These are phyloP conservation scores for Acestrorhynchus altus DNA, from an alignment of 2,797 vertebrate species.

Conservation along the genomic window DNA sequence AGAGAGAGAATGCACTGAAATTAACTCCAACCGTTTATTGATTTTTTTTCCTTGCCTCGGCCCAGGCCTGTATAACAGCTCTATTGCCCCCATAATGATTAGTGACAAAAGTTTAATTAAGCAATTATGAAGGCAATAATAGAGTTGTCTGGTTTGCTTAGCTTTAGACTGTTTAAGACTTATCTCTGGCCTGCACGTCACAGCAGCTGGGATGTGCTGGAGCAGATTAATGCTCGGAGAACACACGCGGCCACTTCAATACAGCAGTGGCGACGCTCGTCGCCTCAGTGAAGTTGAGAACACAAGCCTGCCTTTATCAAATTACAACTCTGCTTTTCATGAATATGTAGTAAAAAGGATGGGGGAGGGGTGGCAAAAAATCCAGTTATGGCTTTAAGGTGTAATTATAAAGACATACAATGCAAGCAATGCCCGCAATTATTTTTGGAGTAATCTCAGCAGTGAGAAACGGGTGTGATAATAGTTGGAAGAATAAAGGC, in stretches of 20 bases:
- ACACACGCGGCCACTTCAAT: conserved; percentile 99
- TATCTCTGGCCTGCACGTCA: conserved; percentile 99
- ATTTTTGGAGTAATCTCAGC: conserved; percentile 92
- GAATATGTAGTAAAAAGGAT: conserved; percentile 94
- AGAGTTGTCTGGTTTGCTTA: conserved; percentile 99
- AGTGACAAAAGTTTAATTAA: conserved; percentile 99
- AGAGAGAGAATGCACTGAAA: conserved; percentile 85
- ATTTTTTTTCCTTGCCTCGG: conserved; percentile 91
- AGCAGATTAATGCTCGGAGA: conserved; percentile 99
- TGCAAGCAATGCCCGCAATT: conserved; percentile 4
- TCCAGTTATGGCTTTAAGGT: conserved; percentile 98
- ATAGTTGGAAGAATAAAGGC: conserved; percentile 97
- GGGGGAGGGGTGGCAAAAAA: conserved; percentile 57
- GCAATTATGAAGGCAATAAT: conserved; percentile 99
- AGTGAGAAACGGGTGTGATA: conserved; percentile 97
- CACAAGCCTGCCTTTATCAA: conserved; percentile 99
- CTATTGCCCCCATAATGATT: conserved; percentile 99
- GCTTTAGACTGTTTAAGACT: conserved; percentile 98
- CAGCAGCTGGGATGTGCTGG: conserved; percentile 99
- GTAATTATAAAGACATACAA: conserved; percentile 99
- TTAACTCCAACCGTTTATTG: conserved; percentile 99
- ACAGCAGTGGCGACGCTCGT: conserved; percentile 86
- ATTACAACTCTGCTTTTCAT: conserved; percentile 99
- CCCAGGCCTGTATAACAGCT: conserved; percentile 99
- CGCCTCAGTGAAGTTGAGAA: conserved; percentile 98